Evolutionary conservation across 1,140 invertebrate genomes (phyloP).

Genomic region (Drosophila pseudoananassae): DNA sequence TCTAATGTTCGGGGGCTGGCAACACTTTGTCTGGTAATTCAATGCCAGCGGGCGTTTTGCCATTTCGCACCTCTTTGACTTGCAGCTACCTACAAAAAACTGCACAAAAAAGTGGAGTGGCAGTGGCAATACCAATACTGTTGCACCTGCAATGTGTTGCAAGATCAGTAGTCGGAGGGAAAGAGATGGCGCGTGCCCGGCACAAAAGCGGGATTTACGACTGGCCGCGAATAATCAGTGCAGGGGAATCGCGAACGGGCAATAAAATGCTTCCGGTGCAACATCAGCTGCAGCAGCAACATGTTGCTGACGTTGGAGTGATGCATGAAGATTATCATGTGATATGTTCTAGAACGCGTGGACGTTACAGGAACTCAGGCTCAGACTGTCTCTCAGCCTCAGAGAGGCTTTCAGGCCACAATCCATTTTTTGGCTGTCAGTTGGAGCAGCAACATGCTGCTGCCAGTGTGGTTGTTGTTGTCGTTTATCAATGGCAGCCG

Average conservation of each 20-base stretch:
- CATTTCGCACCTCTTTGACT: slow-evolving; percentile 81
- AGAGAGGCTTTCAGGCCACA: slow-evolving; percentile 40
- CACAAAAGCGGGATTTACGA: slow-evolving; percentile 78
- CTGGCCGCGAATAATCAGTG: slow-evolving; percentile 68
- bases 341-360: slow-evolving; percentile 75
- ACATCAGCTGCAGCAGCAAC: slow-evolving; percentile 24
- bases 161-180: background rate
- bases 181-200: slow-evolving; percentile 66
- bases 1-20: slow-evolving; percentile 72
- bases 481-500: slow-evolving; percentile 74
- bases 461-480: slow-evolving; percentile 15
- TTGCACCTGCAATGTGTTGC: slow-evolving; percentile 59
- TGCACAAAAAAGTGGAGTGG: slow-evolving; percentile 10
- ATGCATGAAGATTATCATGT: slow-evolving; percentile 82
- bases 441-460: slow-evolving; percentile 28
- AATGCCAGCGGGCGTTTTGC: slow-evolving; percentile 78
- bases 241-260: slow-evolving; percentile 72
- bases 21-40: slow-evolving; percentile 81
- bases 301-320: slow-evolving; percentile 70
- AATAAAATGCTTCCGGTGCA: slow-evolving; percentile 81
- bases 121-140: background rate
- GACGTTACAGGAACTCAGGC: slow-evolving; percentile 38
- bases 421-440: slow-evolving; percentile 67
- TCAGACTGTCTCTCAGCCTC: background rate
- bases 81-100: slow-evolving; percentile 60